A percentile compares a stretch with the other conserved stretches of the same genome.
These are phyloP conservation scores for Tanytarsus gracilentus DNA, from an alignment of 2,888 invertebrate species.

Conservation along the genomic window DNA sequence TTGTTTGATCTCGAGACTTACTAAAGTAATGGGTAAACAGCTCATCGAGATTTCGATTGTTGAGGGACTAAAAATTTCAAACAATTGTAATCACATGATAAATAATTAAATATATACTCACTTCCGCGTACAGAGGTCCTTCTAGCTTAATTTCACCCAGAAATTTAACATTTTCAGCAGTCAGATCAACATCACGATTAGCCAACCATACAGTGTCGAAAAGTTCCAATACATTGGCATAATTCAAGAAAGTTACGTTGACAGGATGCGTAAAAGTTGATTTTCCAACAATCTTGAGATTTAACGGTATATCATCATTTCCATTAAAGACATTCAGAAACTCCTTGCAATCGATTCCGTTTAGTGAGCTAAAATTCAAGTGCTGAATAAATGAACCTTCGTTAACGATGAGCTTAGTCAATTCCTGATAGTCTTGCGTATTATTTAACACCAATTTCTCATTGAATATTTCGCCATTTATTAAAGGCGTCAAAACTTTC, in stretches of 20 bases:
- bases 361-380: background rate
- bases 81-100: background rate
- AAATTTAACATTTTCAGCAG: background rate
- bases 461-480: background rate
- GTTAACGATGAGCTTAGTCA: background rate
- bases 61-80: background rate
- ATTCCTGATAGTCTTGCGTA: background rate
- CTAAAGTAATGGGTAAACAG: background rate
- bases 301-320: background rate
- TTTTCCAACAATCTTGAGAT: background rate
- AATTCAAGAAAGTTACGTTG: background rate
- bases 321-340: background rate
- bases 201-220: background rate
- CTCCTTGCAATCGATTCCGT: background rate
- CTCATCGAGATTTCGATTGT: background rate
- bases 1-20: background rate
- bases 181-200: background rate
- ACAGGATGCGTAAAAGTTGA: background rate
- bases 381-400: background rate
- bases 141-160: background rate
- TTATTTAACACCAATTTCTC: slow-evolving; percentile 7
- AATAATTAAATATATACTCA: background rate
- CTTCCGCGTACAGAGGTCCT: background rate
- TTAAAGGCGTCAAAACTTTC: slow-evolving; percentile 28
- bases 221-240: background rate